phyloP scores from a whole-genome alignment of 2,113 vertebrate species.

The Petromus typicus region DNA sequence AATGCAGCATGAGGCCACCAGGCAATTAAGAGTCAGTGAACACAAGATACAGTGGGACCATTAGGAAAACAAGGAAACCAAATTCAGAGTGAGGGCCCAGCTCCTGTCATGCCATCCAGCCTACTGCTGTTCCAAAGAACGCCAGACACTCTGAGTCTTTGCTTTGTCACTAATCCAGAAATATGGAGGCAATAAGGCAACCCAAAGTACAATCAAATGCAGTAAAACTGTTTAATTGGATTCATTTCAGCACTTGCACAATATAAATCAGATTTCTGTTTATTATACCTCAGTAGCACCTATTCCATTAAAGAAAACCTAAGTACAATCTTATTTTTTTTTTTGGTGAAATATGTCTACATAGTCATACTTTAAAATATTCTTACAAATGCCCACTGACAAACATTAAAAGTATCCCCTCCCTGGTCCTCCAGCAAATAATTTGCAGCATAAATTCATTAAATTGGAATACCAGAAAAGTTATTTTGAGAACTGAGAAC shows the following conservation, averaged over 20 bases:
- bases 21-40: not conserved
- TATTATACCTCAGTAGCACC: not conserved
- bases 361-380: not conserved
- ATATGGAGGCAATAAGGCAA: constrained; percentile 29
- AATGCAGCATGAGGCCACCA: too few relatives aligned
- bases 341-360: not conserved
- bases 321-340: not conserved
- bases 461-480: not conserved
- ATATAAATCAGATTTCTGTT: constrained; percentile 2
- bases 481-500: not conserved
- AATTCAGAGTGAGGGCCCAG: not conserved
- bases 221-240: not conserved
- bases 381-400: not conserved
- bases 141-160: not conserved
- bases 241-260: constrained; percentile 14
- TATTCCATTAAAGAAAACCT: not conserved
- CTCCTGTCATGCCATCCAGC: not conserved
- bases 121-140: not conserved
- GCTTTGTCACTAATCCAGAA: constrained; percentile 42
- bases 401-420: not conserved
- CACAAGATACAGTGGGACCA: too few relatives aligned
- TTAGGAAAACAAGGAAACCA: not conserved
- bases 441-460: not conserved
- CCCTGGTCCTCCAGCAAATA: not conserved
- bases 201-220: not conserved